Percentiles rank a stretch among this genome's conserved stretches.
phyloP scores from a whole-genome alignment of 2,888 invertebrate species.

The Sarcophaga caerulescens region DNA sequence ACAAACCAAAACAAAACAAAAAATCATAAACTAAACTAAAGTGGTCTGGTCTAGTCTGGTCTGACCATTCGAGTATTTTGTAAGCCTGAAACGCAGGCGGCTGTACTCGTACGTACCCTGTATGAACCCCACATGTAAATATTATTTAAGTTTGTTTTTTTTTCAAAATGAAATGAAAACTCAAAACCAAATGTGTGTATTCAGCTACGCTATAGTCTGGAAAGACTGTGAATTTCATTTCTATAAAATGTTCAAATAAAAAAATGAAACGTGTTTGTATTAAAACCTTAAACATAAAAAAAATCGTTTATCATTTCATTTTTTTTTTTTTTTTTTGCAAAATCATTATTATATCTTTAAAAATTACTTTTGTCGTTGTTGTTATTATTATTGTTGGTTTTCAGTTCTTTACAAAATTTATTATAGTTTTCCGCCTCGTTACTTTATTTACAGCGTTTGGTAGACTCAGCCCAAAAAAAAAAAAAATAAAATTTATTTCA shows the following conservation, averaged over 20 bases:
- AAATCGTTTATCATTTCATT: neutral
- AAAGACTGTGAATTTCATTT: neutral
- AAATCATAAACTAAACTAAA: neutral
- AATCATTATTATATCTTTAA: neutral
- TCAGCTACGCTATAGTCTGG: neutral
- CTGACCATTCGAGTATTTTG: neutral
- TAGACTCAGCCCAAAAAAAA: neutral
- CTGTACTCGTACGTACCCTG: neutral
- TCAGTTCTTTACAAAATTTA: neutral
- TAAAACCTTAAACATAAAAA: neutral
- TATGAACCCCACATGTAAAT: neutral
- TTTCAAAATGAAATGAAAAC: too few species aligned
- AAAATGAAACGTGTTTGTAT: conserved; percentile 24
- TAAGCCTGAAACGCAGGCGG: neutral
- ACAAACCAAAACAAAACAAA: neutral
- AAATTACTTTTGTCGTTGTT: neutral
- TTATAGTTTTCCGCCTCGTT: conserved; percentile 16
- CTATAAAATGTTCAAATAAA: neutral
- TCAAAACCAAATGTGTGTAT: conserved; percentile 10
- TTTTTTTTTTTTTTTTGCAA: neutral
- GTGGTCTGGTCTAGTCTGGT: too few species aligned
- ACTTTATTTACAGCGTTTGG: neutral
- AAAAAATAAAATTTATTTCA: neutral
- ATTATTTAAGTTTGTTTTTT: neutral
- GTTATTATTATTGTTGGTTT: neutral